phyloP scores from a whole-genome alignment of 2,113 vertebrate species.

The Oophaga pumilio region DNA sequence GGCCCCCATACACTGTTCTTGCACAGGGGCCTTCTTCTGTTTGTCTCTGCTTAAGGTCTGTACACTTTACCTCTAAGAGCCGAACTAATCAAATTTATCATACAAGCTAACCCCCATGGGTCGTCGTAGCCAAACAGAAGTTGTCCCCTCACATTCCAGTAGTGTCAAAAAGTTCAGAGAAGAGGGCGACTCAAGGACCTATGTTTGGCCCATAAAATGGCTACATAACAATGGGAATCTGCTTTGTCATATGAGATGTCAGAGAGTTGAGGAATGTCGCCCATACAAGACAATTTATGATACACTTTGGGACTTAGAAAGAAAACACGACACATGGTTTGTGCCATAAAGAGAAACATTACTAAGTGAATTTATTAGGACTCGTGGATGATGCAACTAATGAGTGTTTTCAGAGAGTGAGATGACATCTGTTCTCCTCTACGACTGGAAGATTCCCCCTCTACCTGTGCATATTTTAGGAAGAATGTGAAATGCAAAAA shows the following conservation, averaged over 20 bases:
- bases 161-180: not conserved
- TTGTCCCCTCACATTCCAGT: not conserved
- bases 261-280: not conserved
- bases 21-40: too few relatives aligned
- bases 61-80: too few relatives aligned
- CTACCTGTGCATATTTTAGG: not conserved
- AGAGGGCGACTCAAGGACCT: not conserved
- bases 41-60: too few relatives aligned
- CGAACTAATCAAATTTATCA: not conserved
- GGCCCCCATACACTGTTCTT: too few relatives aligned
- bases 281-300: not conserved
- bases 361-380: not conserved
- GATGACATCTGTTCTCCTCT: slow-evolving; percentile 5
- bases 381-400: not conserved
- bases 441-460: not conserved
- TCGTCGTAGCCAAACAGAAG: not conserved
- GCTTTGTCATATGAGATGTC: not conserved
- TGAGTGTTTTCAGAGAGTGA: not conserved
- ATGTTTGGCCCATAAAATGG: not conserved
- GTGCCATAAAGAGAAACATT: slow-evolving; percentile 1
- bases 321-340: slow-evolving; percentile 8
- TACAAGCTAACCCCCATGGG: not conserved
- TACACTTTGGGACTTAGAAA: slow-evolving; percentile 2
- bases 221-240: not conserved
- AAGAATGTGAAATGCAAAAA: not conserved